These are phyloP conservation scores for Callimorpha dominula DNA, from an alignment of 2,888 invertebrate genomes.

Conservation along the genomic window DNA sequence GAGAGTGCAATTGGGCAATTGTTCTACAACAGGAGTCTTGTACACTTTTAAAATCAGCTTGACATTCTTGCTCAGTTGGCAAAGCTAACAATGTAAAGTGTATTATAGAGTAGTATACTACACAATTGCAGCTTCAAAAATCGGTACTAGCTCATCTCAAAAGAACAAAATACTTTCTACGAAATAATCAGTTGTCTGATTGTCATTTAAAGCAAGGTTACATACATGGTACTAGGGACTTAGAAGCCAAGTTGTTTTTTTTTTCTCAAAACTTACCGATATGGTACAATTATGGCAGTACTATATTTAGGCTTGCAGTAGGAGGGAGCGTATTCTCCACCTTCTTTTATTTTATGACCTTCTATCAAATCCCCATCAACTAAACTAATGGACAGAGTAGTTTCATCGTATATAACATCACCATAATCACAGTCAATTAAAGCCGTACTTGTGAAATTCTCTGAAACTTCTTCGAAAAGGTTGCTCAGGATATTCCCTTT, in stretches of 20 bases:
- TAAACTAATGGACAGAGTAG: slow-evolving; percentile 65
- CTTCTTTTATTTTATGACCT: slow-evolving; percentile 73
- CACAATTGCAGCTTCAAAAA: neutral
- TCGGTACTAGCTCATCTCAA: neutral
- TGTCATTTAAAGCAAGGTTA: too few relatives aligned
- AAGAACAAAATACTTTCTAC: too few relatives aligned
- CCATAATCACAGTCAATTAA: slow-evolving; percentile 73
- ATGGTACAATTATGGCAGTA: slow-evolving; percentile 94
- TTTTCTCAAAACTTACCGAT: slow-evolving; percentile 69
- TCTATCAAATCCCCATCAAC: slow-evolving; percentile 73
- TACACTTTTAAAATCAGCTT: neutral
- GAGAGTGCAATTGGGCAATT: slow-evolving; percentile 8
- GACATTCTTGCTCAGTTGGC: neutral
- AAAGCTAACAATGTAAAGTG: neutral
- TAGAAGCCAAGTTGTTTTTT: neutral
- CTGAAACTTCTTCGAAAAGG: slow-evolving; percentile 71
- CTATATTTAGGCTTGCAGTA: slow-evolving; percentile 86
- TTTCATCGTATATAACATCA: slow-evolving; percentile 71
- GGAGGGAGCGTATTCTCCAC: slow-evolving; percentile 76
- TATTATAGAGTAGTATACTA: too few relatives aligned
- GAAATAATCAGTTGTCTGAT: too few relatives aligned
- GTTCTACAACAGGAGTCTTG: neutral
- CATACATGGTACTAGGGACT: too few relatives aligned
- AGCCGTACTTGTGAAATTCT: slow-evolving; percentile 79
- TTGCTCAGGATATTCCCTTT: slow-evolving; percentile 74